Percentiles rank a stretch among this genome's conserved stretches.
These are phyloP conservation scores for Stigmatopora argus DNA, from an alignment of 2,113 vertebrate species.

Conservation along the genomic window DNA sequence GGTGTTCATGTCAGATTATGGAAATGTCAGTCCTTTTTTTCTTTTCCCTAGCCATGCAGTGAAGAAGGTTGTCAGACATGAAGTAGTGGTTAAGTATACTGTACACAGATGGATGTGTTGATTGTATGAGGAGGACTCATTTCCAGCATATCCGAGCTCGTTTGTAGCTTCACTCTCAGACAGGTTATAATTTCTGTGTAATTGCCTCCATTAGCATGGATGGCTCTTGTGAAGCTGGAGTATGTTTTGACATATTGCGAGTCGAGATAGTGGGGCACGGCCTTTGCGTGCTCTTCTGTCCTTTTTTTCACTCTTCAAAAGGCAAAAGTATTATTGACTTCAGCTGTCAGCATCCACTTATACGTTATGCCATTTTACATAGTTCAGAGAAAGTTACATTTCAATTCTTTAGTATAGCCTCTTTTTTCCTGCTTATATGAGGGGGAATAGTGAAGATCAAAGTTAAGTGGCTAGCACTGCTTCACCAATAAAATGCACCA, in stretches of 20 bases:
- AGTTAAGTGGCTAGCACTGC: not conserved
- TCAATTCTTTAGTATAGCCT: not conserved
- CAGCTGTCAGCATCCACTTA: slow-evolving; percentile 19
- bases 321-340: slow-evolving; percentile 22
- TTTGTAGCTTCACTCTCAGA: slow-evolving; percentile 49
- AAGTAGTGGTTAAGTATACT: slow-evolving; percentile 38
- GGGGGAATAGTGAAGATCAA: not conserved
- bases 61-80: slow-evolving; percentile 23
- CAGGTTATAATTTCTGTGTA: slow-evolving; percentile 60
- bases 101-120: slow-evolving; percentile 35
- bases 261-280: slow-evolving; percentile 30
- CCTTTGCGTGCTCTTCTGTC: slow-evolving; percentile 21
- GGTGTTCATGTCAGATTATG: slow-evolving; percentile 63
- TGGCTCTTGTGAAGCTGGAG: slow-evolving; percentile 50
- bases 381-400: not conserved
- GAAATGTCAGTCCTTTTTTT: slow-evolving; percentile 52
- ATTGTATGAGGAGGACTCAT: slow-evolving; percentile 44
- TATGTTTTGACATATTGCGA: slow-evolving; percentile 46
- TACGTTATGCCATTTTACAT: slow-evolving; percentile 7
- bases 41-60: slow-evolving; percentile 29
- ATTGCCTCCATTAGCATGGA: slow-evolving; percentile 59
- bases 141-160: slow-evolving; percentile 46
- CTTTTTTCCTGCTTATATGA: too few species aligned
- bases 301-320: slow-evolving; percentile 23
- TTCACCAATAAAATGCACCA: not conserved